phyloP scores from a whole-genome alignment of 2,888 invertebrate genomes.

The Macaria liturata region DNA sequence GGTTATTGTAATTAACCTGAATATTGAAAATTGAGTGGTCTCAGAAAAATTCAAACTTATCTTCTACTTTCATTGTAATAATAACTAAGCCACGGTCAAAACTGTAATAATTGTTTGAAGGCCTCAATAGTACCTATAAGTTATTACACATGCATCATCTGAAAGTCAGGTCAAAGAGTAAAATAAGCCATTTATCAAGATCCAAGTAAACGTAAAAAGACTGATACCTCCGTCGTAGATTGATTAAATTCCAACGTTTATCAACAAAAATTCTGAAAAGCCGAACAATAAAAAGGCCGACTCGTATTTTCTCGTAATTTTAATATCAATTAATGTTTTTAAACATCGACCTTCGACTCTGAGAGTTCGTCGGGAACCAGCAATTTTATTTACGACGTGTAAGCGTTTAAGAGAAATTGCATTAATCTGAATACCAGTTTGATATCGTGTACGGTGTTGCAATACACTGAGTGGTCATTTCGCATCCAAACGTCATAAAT shows the following conservation, averaged over 20 bases:
- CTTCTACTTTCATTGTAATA: no score
- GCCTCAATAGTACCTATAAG: no score
- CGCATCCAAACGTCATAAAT: constrained; percentile 49
- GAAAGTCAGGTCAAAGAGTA: no score
- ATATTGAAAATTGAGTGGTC: no score
- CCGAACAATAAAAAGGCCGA: constrained; percentile 44
- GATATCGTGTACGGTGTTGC: constrained; percentile 81
- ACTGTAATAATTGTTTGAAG: no score
- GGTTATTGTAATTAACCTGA: no score
- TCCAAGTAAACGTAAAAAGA: no score
- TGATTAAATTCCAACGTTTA: constrained; percentile 19
- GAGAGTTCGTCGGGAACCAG: constrained; percentile 66
- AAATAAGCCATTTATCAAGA: no score
- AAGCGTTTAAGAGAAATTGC: constrained; percentile 83
- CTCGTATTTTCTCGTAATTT: constrained; percentile 49
- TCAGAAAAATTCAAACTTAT: no score
- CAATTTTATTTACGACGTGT: constrained; percentile 83
- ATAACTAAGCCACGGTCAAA: no score
- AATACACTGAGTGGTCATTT: constrained; percentile 67
- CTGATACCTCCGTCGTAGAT: no score
- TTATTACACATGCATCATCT: no score
- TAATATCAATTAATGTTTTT: constrained; percentile 71
- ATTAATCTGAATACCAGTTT: constrained; percentile 83
- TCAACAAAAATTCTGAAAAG: constrained; percentile 38
- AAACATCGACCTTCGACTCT: constrained; percentile 61